These are phyloP conservation scores for Bovichtus variegatus DNA, from an alignment of 2,797 vertebrate genomes.

Conservation along the genomic window DNA sequence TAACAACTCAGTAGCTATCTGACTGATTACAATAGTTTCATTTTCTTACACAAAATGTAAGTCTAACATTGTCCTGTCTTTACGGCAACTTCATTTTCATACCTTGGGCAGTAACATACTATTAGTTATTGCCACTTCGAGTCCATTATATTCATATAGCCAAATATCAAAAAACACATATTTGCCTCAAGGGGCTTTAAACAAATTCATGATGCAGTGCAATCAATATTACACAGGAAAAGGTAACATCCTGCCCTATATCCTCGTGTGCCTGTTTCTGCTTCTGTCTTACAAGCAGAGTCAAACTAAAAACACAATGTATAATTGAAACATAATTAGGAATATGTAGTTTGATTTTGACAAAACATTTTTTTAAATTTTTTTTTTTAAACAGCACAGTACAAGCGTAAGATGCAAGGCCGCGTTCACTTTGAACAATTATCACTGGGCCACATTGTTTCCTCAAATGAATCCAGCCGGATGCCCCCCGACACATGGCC, in stretches of 20 bases:
- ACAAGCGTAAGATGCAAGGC: background rate
- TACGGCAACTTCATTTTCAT: background rate
- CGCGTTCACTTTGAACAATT: background rate
- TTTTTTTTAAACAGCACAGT: too few relatives aligned
- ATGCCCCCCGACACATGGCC: too few relatives aligned
- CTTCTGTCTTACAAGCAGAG: background rate
- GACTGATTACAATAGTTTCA: background rate
- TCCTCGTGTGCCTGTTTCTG: background rate
- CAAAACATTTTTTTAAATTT: background rate
- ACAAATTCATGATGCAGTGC: background rate
- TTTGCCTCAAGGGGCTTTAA: background rate
- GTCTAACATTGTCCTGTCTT: background rate
- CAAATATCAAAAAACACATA: background rate
- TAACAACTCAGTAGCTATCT: background rate
- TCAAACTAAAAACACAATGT: background rate
- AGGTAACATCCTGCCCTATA: background rate
- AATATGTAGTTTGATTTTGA: background rate
- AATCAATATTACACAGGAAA: background rate
- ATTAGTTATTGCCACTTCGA: background rate
- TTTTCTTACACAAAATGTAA: background rate
- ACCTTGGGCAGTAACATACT: background rate
- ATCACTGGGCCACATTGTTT: background rate
- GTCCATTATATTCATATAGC: background rate
- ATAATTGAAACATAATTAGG: background rate
- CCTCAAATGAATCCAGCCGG: slow-evolving; percentile 1